Conservation (phyloP, 2,113 vertebrate genomes). For the Copsychus sechellarum region DNA sequence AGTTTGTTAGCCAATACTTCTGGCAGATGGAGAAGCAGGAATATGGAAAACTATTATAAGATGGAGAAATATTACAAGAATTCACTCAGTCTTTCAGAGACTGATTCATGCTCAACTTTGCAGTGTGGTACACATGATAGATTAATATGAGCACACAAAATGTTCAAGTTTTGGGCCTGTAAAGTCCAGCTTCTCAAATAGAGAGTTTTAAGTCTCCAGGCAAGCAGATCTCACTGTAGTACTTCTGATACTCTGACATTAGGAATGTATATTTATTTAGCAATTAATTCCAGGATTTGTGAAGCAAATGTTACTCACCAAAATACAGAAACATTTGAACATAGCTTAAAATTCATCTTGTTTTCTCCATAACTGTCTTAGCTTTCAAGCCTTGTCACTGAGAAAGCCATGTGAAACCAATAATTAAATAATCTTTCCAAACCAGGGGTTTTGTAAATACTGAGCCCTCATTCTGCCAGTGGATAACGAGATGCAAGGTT, state of each 20-base stretch:
- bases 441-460: not conserved
- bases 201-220: not conserved
- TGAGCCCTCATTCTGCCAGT: not conserved
- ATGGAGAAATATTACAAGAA: not conserved
- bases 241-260: not conserved
- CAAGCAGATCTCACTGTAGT: not conserved
- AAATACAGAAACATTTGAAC: not conserved
- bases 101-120: not conserved
- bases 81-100: not conserved
- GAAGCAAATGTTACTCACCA: not conserved
- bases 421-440: not conserved
- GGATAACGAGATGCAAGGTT: not conserved
- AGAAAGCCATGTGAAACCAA: not conserved
- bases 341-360: not conserved
- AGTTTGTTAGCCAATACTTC: not conserved
- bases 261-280: not conserved
- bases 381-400: not conserved
- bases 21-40: not conserved
- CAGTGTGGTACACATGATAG: not conserved
- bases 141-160: not conserved
- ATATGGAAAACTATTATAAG: constrained; percentile 1
- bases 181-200: not conserved
- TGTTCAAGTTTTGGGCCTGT: not conserved
- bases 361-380: not conserved
- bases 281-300: not conserved